Evolutionary conservation across 2,888 invertebrate species (phyloP), one percentile per base, ranked within the genome.

Genomic region (Leptodirus hochenwartii): DNA sequence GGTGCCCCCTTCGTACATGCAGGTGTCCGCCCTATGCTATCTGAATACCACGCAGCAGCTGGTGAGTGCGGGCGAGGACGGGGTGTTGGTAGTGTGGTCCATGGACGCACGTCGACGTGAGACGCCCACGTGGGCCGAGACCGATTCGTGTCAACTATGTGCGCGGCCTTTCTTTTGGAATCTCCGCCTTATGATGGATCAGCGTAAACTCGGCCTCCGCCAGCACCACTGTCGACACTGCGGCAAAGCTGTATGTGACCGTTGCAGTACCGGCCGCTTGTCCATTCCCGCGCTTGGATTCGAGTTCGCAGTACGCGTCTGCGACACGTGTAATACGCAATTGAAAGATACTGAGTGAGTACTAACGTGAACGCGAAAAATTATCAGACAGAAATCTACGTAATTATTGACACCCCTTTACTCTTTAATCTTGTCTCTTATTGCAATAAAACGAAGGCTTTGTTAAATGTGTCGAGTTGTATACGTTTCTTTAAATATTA

Each of bases 131-230:
- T 98, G 98, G 98, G 71, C 74, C 38, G 93, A 95, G 50, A 77
- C 85, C 23, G 95, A 96, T 55, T 66, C 75, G 23, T 99, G 98
- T 54, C 81, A 96, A 63, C 65, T 87, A 34, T 99, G 98, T 54
- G 75, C 78, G 30, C 68, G 81, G 35, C 98, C 98, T 13, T 98
- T 98, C 61, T 96, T 96, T 58, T 98, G 98, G 98, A 99, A 99
- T 58, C 69, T 98, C 29, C 71, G 84, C 38, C 88, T 87, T 8
- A 98, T 99, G 95, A 90, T 96, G 82, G 90, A 95, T 56, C 85
- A 85, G 57, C 78, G 85, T 47, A 88, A 85, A 50, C 62, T 96
- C 30, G 88, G 88, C 37, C 66, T 87, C 14, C 74, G 93, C 30
- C 85, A 87, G 51, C 85, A 87, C 58, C 85, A 85, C 58, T 88